A percentile compares a stretch with the other conserved stretches of the same genome.
Evolutionary conservation across 2,888 invertebrate species (phyloP).

Genomic region (Andrena bicolor): DNA sequence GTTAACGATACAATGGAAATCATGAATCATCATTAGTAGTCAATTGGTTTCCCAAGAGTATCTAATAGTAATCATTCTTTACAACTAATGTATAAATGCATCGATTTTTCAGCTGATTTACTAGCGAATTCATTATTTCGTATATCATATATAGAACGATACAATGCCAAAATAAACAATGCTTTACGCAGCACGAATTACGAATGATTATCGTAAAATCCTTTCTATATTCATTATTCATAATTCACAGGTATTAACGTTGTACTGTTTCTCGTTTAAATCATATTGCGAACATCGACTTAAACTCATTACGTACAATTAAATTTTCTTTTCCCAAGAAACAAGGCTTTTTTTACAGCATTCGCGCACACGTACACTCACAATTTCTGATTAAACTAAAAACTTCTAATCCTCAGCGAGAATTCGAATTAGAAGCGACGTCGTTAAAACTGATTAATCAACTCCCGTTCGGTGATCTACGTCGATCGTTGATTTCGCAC

Average conservation of each 20-base stretch:
- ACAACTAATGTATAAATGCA: constrained; percentile 62
- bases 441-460: constrained; percentile 21
- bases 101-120: constrained; percentile 37
- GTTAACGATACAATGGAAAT: constrained; percentile 19
- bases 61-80: constrained; percentile 46
- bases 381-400: constrained; percentile 16
- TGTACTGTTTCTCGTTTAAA: constrained; percentile 38
- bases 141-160: constrained; percentile 18
- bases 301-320: constrained; percentile 37
- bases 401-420: constrained; percentile 13
- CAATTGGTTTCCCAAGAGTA: constrained; percentile 20
- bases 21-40: constrained; percentile 7
- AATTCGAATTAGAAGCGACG: background rate
- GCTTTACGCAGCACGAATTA: constrained; percentile 32
- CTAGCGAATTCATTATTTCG: constrained; percentile 17
- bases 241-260: constrained; percentile 35
- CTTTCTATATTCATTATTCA: constrained; percentile 2
- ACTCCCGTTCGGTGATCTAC: constrained; percentile 1
- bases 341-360: constrained; percentile 1
- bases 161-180: constrained; percentile 19
- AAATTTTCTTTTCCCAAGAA: constrained; percentile 11
- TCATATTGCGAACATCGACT: constrained; percentile 22
- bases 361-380: background rate
- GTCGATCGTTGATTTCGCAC: constrained; percentile 2
- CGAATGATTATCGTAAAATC: constrained; percentile 3